Evolutionary conservation across 30 jellyfish, hydroid and myxozoan genomes (phyloP).

Genomic region (Mastigias papua): DNA sequence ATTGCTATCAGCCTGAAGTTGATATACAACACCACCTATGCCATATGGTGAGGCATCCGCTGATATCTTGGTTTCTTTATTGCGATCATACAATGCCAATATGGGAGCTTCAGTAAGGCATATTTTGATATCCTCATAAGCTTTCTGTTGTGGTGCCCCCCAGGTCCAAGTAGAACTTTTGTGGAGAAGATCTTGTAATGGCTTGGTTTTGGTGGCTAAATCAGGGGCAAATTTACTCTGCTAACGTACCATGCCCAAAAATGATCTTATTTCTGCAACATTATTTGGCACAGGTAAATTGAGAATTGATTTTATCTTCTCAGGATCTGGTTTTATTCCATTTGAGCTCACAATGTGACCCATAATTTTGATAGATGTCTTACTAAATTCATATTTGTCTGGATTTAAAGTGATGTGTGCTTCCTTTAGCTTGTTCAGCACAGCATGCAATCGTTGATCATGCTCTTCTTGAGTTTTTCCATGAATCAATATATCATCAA

Average conservation of each 20-base stretch:
- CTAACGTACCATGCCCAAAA: constrained; percentile 61
- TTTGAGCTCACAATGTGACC: constrained; percentile 65
- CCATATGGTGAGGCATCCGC: constrained; percentile 70
- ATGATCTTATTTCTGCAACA: constrained; percentile 42
- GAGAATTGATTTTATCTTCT: constrained; percentile 29
- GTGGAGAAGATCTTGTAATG: constrained; percentile 50
- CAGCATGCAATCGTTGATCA: constrained; percentile 39
- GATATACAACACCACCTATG: constrained; percentile 60
- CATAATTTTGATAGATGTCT: background rate
- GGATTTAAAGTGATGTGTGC: constrained; percentile 64
- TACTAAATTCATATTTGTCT: constrained; percentile 51
- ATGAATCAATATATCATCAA: constrained; percentile 62
- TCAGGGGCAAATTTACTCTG: constrained; percentile 56
- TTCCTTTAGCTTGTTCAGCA: constrained; percentile 41
- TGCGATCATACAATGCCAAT: constrained; percentile 11
- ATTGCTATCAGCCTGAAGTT: constrained; percentile 35
- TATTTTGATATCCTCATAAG: constrained; percentile 42
- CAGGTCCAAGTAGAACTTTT: constrained; percentile 33
- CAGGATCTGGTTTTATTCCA: constrained; percentile 65
- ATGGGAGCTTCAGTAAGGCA: constrained; percentile 23
- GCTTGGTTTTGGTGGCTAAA: constrained; percentile 50
- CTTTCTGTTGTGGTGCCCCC: constrained; percentile 57
- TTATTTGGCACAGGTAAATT: constrained; percentile 51
- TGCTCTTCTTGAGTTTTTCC: constrained; percentile 64
- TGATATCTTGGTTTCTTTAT: constrained; percentile 32